Base-by-base conservation (phyloP, 2,797 vertebrate species). In the Epinephelus awoara region DNA sequence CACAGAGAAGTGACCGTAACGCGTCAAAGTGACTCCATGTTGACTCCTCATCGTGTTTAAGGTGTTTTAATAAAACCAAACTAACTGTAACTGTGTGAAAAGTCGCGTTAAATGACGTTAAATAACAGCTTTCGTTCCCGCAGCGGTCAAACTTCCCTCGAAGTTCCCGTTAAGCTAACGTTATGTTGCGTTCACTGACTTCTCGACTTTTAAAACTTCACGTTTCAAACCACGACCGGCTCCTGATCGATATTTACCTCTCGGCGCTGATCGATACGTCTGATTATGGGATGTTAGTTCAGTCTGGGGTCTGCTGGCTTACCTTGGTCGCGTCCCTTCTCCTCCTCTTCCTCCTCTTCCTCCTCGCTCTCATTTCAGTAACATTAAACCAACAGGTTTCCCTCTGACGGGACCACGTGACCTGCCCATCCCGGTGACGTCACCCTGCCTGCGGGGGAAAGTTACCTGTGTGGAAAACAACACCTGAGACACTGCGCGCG, bases 351-450 rank as follows among this genome's bases (percentile, higher is more conserved):
- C 15, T 21, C 57, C 23, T 25, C 58, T 44, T 27, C 15, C 18
- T 38, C 59, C 55, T 47, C 52, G 82, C 73, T 52, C 72, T 29
- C 9, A 56, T 78, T 44, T 69, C 85, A 44, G 51, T n/a, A 63
- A 78, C 19, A 19, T 61, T 52, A 69, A n/a, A 61, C 62, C 50
- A 23, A 51, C 71, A 79, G 73, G 72, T 85, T 34, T 63, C 79
- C 72, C 65, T 62, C 49, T 1, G 76, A 25, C 44, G 19, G 17
- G 10, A 73, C 71, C 83, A 87, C 80, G 86, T 83, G 85, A 87
- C 83, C 68, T 67, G 85, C 85, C 87, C 83, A 77, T 80, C 89
- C 87, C 87, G 0, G 15, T 89, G 87, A 90, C 89, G 85, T 76
- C 64, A 74, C 59, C 0, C 1, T 0, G 19, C 2, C 6, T 0